Conservation (phyloP, 2,888 invertebrate genomes). For the Congeria kusceri region DNA sequence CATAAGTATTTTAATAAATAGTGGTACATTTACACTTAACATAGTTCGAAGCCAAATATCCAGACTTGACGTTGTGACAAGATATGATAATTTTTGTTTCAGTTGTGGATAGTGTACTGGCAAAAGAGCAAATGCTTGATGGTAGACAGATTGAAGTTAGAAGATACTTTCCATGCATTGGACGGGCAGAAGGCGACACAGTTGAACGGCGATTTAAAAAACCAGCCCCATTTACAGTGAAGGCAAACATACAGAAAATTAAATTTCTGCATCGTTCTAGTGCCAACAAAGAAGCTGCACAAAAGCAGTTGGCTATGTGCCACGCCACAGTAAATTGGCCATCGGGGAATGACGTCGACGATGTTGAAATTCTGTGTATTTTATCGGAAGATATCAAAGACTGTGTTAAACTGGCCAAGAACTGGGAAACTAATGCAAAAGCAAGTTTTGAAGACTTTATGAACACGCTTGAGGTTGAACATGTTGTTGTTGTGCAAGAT, state of each 20-base stretch:
- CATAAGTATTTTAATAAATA: too few relatives aligned
- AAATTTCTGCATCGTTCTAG: constrained; percentile 16
- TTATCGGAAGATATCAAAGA: constrained; percentile 9
- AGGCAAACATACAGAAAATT: constrained; percentile 9
- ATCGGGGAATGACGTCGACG: background rate
- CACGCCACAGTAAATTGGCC: constrained; percentile 9
- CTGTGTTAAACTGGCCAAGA: constrained; percentile 13
- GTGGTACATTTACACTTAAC: too few relatives aligned
- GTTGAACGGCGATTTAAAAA: constrained; percentile 6
- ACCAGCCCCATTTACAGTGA: constrained; percentile 6
- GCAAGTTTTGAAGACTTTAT: background rate
- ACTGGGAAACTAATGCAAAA: constrained; percentile 6
- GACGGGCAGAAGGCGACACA: constrained; percentile 12
- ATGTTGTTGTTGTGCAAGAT: constrained; percentile 5
- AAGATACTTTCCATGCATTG: constrained; percentile 24
- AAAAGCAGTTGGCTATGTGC: constrained; percentile 5
- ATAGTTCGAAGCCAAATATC: too few relatives aligned
- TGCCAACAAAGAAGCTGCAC: background rate
- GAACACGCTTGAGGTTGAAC: background rate
- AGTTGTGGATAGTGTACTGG: constrained; percentile 39
- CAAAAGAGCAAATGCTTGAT: constrained; percentile 19
- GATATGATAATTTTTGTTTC: constrained; percentile 15
- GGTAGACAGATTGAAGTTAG: constrained; percentile 14
- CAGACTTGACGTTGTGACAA: too few relatives aligned
- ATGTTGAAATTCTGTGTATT: constrained; percentile 7